Conservation (phyloP, 92 coral and sea anemone genomes). For the Paragorgia papillata region DNA sequence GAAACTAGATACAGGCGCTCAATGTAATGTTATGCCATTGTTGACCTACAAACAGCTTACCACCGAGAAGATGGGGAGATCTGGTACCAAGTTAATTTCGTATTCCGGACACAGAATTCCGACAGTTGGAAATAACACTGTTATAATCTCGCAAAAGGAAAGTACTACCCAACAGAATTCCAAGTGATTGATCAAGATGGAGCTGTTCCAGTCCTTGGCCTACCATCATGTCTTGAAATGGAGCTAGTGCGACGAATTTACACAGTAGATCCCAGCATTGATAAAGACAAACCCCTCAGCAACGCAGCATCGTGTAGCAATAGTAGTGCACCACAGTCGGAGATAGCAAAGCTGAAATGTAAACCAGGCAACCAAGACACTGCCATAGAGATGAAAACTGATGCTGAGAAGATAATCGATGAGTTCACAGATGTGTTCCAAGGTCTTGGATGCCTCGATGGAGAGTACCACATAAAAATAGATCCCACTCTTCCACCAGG, state of each 20-base stretch:
- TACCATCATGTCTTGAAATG: no score
- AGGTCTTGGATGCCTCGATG: constrained; percentile 28
- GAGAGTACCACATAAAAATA: constrained; percentile 45
- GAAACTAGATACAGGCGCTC: constrained; percentile 7
- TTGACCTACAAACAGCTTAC: constrained; percentile 1
- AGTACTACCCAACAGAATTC: no score
- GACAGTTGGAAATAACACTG: not conserved
- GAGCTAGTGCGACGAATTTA: no score
- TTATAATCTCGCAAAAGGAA: not conserved
- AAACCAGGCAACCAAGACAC: not conserved
- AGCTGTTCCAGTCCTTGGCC: no score
- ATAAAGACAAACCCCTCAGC: no score
- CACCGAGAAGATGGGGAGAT: not conserved
- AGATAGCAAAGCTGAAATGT: no score
- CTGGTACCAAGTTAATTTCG: not conserved
- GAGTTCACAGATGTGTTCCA: constrained; percentile 10
- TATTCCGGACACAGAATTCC: not conserved
- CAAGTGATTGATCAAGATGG: constrained; percentile 11
- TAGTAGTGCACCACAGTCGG: no score
- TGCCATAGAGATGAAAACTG: not conserved
- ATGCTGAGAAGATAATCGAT: constrained; percentile 4
- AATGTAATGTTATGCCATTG: constrained; percentile 23
- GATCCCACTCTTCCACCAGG: constrained; percentile 37
- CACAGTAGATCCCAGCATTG: no score
- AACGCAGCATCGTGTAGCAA: no score